Evolutionary conservation across 2,113 vertebrate species (phyloP).

Genomic region (Natator depressus): DNA sequence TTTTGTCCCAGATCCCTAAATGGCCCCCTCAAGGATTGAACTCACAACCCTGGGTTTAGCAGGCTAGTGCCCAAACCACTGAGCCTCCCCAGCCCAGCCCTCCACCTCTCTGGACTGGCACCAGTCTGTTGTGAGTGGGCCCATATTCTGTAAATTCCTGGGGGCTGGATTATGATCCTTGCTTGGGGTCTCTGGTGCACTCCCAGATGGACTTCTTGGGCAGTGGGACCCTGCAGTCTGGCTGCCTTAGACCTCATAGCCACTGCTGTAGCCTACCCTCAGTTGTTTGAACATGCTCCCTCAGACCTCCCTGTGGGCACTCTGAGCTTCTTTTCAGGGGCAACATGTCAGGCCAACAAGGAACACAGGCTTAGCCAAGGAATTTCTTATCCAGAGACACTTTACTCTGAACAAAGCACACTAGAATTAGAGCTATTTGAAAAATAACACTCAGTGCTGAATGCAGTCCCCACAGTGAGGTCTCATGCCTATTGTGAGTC

Average conservation of each 20-base stretch:
- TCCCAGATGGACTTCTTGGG: background rate
- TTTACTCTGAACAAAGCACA: background rate
- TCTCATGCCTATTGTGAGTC: background rate
- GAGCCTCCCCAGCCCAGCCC: background rate
- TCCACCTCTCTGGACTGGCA: background rate
- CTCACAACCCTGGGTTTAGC: too few species aligned
- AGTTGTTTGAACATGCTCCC: background rate
- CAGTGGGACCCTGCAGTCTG: background rate
- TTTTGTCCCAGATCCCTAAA: too few species aligned
- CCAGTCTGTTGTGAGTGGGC: background rate
- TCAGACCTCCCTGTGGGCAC: background rate
- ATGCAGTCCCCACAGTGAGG: background rate
- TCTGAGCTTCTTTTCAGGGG: background rate
- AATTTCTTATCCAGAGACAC: background rate
- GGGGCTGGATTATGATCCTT: background rate
- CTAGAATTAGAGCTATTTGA: background rate
- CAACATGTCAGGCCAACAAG: fast-evolving
- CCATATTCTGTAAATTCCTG: background rate
- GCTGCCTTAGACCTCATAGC: background rate
- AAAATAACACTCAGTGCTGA: background rate
- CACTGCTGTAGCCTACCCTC: background rate
- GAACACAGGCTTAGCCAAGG: background rate
- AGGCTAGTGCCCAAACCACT: too few species aligned
- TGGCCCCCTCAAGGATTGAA: too few species aligned
- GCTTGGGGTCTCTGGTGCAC: background rate